Conservation (phyloP, 2,888 invertebrate species). For the Diogma glabrata region DNA sequence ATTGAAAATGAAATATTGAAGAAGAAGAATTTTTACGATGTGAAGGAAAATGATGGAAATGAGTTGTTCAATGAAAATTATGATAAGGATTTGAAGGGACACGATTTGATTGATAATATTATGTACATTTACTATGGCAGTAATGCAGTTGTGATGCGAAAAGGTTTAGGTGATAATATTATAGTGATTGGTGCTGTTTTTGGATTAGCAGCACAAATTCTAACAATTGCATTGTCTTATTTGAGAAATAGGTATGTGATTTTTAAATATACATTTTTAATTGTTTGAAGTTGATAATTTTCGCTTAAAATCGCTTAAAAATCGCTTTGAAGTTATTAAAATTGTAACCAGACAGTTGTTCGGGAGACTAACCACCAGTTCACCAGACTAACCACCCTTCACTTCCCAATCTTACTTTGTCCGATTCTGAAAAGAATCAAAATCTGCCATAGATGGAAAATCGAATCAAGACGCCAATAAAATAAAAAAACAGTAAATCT, state of each 20-base stretch:
- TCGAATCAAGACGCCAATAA: no score
- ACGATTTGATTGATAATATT: constrained; percentile 60
- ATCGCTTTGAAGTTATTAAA: no score
- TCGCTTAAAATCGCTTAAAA: no score
- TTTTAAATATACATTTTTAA: no score
- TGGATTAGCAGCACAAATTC: constrained; percentile 39
- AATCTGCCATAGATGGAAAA: no score
- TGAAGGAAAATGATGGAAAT: neutral
- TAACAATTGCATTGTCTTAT: constrained; percentile 35
- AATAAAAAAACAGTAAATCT: no score
- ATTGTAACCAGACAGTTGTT: no score
- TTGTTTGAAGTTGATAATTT: no score
- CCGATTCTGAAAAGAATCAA: no score
- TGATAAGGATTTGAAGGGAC: constrained; percentile 46
- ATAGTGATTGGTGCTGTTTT: constrained; percentile 39
- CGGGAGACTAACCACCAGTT: no score
- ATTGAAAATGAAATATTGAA: neutral
- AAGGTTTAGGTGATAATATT: constrained; percentile 41
- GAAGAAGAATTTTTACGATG: neutral
- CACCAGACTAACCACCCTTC: no score
- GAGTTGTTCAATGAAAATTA: constrained; percentile 10
- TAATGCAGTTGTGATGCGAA: constrained; percentile 39
- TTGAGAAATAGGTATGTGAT: constrained; percentile 19
- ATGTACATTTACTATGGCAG: constrained; percentile 58
- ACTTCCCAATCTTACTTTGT: no score